These are phyloP conservation scores for Diabrotica balteata DNA, from an alignment of 2,888 invertebrate genomes.

Conservation along the genomic window DNA sequence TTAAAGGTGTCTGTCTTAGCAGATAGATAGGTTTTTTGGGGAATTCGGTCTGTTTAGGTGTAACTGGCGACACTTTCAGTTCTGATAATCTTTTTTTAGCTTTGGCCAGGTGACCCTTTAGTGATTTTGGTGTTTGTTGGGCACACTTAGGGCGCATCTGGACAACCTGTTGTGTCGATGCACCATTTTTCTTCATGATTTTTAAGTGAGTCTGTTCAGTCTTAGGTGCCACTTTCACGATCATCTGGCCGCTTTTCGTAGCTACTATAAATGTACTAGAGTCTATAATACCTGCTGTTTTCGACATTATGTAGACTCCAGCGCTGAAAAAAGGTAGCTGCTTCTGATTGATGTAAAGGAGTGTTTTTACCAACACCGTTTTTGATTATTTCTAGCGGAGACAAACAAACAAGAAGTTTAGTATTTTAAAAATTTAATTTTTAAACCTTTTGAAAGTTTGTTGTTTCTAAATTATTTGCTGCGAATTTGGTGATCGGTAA, in stretches of 20 bases:
- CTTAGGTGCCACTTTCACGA: conserved; percentile 62
- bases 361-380: conserved; percentile 47
- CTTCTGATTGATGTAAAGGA: conserved; percentile 69
- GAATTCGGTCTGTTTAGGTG: conserved; percentile 36
- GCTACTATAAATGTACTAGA: conserved; percentile 60
- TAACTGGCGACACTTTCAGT: conserved; percentile 3
- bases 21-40: conserved; percentile 28
- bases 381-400: conserved; percentile 30
- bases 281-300: conserved; percentile 77
- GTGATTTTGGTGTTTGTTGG: conserved; percentile 10
- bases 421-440: no score
- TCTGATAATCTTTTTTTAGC: conserved; percentile 24
- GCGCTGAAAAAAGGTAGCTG: conserved; percentile 70
- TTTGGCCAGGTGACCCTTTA: conserved; percentile 16
- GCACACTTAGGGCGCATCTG: conserved; percentile 42
- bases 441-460: no score
- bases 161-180: conserved; percentile 45
- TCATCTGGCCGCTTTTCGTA: conserved; percentile 56
- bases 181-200: conserved; percentile 57
- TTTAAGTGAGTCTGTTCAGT: conserved; percentile 62
- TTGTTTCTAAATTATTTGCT: no score
- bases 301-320: conserved; percentile 80
- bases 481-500: no score
- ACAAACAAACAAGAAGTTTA: no score
- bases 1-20: conserved; percentile 28